phyloP scores from a whole-genome alignment of 2,888 invertebrate genomes.

The Catotricha subobsoleta region DNA sequence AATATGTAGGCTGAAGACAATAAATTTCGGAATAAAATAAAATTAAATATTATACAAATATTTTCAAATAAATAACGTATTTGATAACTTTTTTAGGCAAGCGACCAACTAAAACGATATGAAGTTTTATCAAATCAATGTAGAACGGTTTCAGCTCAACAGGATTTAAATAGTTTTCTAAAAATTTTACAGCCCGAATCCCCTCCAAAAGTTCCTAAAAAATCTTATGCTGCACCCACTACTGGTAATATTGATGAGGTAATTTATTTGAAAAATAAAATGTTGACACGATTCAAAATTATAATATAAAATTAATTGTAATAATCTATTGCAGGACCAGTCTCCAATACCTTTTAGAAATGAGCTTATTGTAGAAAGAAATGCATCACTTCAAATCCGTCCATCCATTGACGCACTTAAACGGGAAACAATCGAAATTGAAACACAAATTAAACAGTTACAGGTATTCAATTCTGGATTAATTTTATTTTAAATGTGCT shows the following conservation, averaged over 20 bases:
- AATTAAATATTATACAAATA: too few species aligned
- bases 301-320: too few species aligned
- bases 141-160: constrained; percentile 42
- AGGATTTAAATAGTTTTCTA: constrained; percentile 48
- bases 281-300: background rate
- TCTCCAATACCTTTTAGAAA: constrained; percentile 59
- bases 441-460: constrained; percentile 71
- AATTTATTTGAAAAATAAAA: too few species aligned
- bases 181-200: constrained; percentile 39
- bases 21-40: too few species aligned
- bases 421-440: constrained; percentile 68
- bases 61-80: too few species aligned
- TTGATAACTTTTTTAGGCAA: constrained; percentile 37
- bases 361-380: constrained; percentile 66
- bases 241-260: constrained; percentile 31
- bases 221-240: constrained; percentile 46
- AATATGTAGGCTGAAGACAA: background rate
- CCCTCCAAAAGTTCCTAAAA: constrained; percentile 28
- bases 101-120: constrained; percentile 69
- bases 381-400: constrained; percentile 50
- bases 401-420: constrained; percentile 59
- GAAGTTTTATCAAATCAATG: constrained; percentile 62
- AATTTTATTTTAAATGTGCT: background rate
- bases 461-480: constrained; percentile 37
- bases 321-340: constrained; percentile 47